Evolutionary conservation across 2,113 vertebrate species (phyloP).

Genomic region (Ahaetulla prasina): DNA sequence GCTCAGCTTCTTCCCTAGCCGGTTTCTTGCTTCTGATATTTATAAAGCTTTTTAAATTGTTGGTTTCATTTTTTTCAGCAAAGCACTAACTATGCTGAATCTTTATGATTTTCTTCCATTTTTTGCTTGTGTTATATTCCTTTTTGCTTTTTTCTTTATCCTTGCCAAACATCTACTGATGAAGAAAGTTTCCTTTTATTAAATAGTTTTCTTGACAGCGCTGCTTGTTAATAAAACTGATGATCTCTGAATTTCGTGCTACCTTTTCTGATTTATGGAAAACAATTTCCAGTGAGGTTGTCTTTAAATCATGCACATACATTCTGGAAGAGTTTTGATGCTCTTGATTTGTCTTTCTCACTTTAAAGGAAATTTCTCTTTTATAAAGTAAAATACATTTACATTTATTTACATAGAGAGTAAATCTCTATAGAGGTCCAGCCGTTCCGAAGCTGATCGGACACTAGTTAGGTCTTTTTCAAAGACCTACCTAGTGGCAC

Average conservation of each 20-base stretch:
- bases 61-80: not conserved
- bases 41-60: not conserved
- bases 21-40: not conserved
- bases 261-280: not conserved
- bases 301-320: not conserved
- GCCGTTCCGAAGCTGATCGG: no score
- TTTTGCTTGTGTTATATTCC: not conserved
- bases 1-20: not conserved
- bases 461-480: no score
- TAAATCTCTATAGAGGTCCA: no score
- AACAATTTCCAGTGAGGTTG: not conserved
- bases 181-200: not conserved
- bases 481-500: no score
- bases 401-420: no score
- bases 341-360: not conserved
- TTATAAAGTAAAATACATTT: not conserved
- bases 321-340: not conserved
- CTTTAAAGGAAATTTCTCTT: not conserved
- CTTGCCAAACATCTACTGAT: not conserved
- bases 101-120: not conserved
- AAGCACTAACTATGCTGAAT: not conserved
- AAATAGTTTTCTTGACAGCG: not conserved
- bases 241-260: not conserved
- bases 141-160: not conserved
- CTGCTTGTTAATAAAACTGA: not conserved